Evolutionary conservation across 2,113 vertebrate species (phyloP), one percentile per base, ranked within the genome.

Genomic region (Pseudopipra pipra): DNA sequence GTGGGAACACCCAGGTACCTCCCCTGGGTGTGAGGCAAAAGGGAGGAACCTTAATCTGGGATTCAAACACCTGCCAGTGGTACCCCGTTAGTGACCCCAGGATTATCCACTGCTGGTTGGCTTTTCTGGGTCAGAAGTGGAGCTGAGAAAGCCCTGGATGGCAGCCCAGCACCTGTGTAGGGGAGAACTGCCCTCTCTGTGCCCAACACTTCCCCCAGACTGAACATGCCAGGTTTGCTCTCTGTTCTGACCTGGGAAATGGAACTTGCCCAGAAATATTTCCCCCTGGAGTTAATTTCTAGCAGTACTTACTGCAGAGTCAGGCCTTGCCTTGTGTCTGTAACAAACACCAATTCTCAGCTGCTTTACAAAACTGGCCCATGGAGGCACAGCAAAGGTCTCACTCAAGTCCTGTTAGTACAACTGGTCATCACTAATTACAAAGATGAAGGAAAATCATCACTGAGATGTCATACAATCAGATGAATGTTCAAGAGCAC

Each of bases 321-420:
- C 47, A 62, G 58, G 14, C 12, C 66, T 46, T 9, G 16, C 35
- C 27, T 24, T 6, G 37, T 7, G 4, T 15, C 73, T n/a, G 2
- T 16, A 25, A 44, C n/a, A 44, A 31, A 11, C 30, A 16, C 3
- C 22, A 35, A 3, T 7, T 14, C 8, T 54, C 71, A 62, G 58
- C 20, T 52, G 3, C 31, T 12, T 25, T 49, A 46, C 5, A 6
- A 2, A 63, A 11, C 8, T n/a, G 56, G 14, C 52, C 9, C 10
- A 5, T 1, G n/a, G 44, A 43, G 41, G 58, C 39, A 43, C 6
- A 44, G 28, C 7, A 21, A 33, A 62, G 27, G 5, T 17, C 33
- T 25, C 4, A 18, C 24, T 11, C 22, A 2, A 27, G 31, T 11
- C 14, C 2, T 0, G 0, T 5, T 7, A 58, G 37, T 19, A 61